Base-by-base conservation (phyloP, 2,888 invertebrate species). In the Thereva nobilitata region DNA sequence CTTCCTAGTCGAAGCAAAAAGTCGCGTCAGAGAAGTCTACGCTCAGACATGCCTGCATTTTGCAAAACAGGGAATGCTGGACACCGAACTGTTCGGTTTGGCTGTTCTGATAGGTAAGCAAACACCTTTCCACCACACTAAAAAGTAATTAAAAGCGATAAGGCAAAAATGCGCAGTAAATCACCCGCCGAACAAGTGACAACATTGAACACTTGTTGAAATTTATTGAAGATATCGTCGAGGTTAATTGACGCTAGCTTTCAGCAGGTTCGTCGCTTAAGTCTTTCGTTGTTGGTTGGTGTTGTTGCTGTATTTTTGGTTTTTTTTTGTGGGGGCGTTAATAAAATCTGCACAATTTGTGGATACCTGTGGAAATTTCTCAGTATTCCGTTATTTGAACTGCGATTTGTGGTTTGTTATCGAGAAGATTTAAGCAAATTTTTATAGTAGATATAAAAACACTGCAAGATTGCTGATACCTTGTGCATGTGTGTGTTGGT, bases 11-110 rank as follows among this genome's bases (percentile, higher is more conserved):
- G 86, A 92, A 88, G 89, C 89, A 76, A 92, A 92, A 83, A 88
- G 90, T 76, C 87, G 89, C 82, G 89, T 91, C 74, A 87, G 89
- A 79, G 91, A 92, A 82, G 87, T 92, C 74, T 90, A 91, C 80
- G 86, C 88, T 75, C 90, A 91, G 82, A 89, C 91, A 85, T 90
- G 90, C 82, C 84, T 87, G 72, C 88, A 91, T 82, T 88, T 92
- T 78, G 87, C 87, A 78, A 86, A 89, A 77, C 87, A 89, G 83
- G 90, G 90, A 77, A 88, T 92, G 86, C 85, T 88, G 79, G 91
- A 92, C 81, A 88, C 89, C 79, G 90, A 92, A 79, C 87, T 92
- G 73, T 92, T 92, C 83, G 92, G 92, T 76, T 83, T 92, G 78
- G 90, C 92, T 75, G 86, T 89, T 76, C 85, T 89, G 77, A 88